A percentile compares a stretch with the other conserved stretches of the same genome.
phyloP scores from a whole-genome alignment of 2,888 invertebrate species.

The Invenusta paracnida region DNA sequence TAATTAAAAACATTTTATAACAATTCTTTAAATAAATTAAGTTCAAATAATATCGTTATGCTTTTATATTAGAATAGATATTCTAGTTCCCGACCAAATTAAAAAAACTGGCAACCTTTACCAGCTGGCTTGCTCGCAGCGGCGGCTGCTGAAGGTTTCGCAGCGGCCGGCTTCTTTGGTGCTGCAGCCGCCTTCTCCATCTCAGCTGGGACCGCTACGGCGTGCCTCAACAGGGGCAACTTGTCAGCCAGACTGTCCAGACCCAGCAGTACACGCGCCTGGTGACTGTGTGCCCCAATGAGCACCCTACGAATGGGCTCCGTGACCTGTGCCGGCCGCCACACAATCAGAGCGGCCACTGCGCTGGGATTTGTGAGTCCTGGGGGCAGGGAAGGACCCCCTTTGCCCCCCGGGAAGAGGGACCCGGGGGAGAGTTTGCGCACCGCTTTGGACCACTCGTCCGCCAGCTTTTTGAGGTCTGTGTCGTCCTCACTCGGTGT shows the following conservation, averaged over 20 bases:
- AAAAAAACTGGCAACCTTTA: too few relatives aligned
- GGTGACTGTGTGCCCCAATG: not conserved
- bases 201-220: not conserved
- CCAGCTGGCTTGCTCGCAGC: too few relatives aligned
- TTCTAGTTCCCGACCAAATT: too few relatives aligned
- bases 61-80: too few relatives aligned
- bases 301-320: not conserved
- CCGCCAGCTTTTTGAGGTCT: not conserved
- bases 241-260: not conserved
- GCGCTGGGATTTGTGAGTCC: not conserved
- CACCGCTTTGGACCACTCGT: not conserved
- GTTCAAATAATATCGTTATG: too few relatives aligned
- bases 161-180: not conserved
- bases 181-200: not conserved
- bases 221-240: not conserved
- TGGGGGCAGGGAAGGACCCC: not conserved
- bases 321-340: not conserved
- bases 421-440: not conserved
- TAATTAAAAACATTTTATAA: too few relatives aligned
- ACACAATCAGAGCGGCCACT: not conserved
- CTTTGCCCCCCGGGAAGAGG: not conserved
- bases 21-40: too few relatives aligned
- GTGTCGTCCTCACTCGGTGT: not conserved
- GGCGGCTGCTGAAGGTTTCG: too few relatives aligned
- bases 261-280: not conserved